Evolutionary conservation across 2,888 invertebrate genomes (phyloP), one percentile per base, ranked within the genome.

Genomic region (Iphiclides podalirius): DNA sequence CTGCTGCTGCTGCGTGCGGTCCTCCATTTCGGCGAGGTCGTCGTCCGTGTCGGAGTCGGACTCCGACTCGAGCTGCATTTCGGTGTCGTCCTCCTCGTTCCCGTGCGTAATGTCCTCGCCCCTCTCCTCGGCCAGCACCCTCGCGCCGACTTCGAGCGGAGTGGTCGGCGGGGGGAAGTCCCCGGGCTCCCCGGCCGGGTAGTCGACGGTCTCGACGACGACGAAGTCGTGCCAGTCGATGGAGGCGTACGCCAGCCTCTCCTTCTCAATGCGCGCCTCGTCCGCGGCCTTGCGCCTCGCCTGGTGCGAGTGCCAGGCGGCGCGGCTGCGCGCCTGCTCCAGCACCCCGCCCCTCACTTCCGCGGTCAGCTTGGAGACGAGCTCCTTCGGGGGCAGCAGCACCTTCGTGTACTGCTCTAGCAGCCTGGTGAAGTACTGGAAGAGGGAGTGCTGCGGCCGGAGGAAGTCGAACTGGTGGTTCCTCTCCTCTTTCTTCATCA

Each of bases 191-290:
- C 96, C 96, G 0, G 97, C 96, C 62, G 98, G 98, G 77, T 99
- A 99, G 79, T 99, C 99, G 0, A 99, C 99, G 0, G 99, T 99
- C 86, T 99, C 99, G 0, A 99, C 99, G 0, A 99, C 99, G 0
- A 99, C 99, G 80, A 99, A 99, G 80, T 99, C 99, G 75, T 99
- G 99, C 99, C 99, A 99, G 76, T 99, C 99, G 56, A 99, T 98
- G 69, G 97, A 97, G 0, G 98, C 98, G 75, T 99, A 99, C 0
- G 96, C 96, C 17, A 96, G 93, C 74, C 99, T 91, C 79, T 99
- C 99, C 53, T 95, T 93, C 78, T 99, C 99, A 6, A 96, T 90
- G 66, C 97, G 96, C 56, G 98, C 98, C 70, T 99, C 98, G 72
- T 98, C 98, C 50, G 95, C 94, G 0, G 96, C 94, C 56, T 94